Percentiles rank a stretch among this genome's conserved stretches.
Conservation (phyloP, 2,888 invertebrate genomes). For the Drosophila tripunctata region DNA sequence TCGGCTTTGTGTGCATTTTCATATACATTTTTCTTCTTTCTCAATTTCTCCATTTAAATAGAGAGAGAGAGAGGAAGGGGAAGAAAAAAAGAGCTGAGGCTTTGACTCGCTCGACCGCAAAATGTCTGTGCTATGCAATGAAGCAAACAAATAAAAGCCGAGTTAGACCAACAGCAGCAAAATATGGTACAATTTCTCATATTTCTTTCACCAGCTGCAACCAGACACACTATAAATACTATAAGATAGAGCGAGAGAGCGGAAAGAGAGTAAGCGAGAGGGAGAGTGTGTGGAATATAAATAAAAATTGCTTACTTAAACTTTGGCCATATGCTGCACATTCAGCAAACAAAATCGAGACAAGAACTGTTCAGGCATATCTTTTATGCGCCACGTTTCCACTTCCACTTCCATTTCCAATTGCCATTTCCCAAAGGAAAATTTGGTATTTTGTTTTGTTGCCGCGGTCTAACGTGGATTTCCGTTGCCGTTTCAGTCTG, state of each 20-base stretch:
- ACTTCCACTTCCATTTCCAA: conserved; percentile 8
- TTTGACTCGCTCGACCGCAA: conserved; percentile 75
- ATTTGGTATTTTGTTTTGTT: conserved; percentile 50
- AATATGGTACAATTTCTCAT: conserved; percentile 78
- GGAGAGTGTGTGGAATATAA: conserved; percentile 50
- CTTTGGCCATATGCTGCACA: conserved; percentile 74
- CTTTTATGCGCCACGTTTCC: conserved; percentile 45
- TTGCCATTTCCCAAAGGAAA: neutral
- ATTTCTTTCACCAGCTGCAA: conserved; percentile 53
- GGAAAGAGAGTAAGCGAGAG: neutral
- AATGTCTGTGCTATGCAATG: conserved; percentile 72
- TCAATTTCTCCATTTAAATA: conserved; percentile 47
- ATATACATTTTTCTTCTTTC: neutral
- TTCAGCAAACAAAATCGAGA: conserved; percentile 48
- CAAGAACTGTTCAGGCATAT: conserved; percentile 66
- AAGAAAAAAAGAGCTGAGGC: conserved; percentile 45
- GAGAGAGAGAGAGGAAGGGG: too few relatives aligned
- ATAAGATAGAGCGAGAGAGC: neutral
- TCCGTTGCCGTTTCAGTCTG: conserved; percentile 71
- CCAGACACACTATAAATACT: conserved; percentile 7
- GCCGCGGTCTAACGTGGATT: conserved; percentile 62
- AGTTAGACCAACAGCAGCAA: conserved; percentile 58
- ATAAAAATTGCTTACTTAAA: conserved; percentile 77
- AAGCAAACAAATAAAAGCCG: conserved; percentile 77
- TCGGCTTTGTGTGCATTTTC: conserved; percentile 67